These are phyloP conservation scores for Chrysogorgia sp. DNA, from an alignment of 92 coral and sea anemone genomes.

Conservation along the genomic window DNA sequence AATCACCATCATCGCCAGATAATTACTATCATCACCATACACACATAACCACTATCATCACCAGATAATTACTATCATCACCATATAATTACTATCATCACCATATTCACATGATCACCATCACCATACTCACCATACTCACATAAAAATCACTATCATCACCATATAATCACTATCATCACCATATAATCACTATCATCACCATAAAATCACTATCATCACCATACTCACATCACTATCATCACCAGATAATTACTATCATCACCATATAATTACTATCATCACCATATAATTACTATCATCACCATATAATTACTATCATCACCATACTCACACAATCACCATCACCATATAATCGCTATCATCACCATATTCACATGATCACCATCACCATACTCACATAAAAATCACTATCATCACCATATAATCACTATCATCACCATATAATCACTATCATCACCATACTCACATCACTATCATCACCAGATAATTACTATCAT, in stretches of 20 bases:
- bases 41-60: neutral
- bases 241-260: neutral
- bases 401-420: too few relatives aligned
- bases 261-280: neutral
- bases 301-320: neutral
- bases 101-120: neutral
- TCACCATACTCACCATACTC: neutral
- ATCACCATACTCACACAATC: neutral
- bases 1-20: neutral
- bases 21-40: neutral
- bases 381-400: too few relatives aligned
- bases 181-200: neutral
- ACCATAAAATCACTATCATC: neutral
- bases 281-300: neutral
- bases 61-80: slow-evolving; percentile 2
- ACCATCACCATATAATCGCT: neutral
- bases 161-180: neutral
- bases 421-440: neutral
- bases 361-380: too few relatives aligned
- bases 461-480: neutral
- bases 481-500: neutral
- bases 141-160: neutral
- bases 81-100: neutral
- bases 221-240: neutral
- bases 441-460: neutral